Evolutionary conservation across 2,797 vertebrate genomes (phyloP), one percentile per base, ranked within the genome.

Genomic region (Coregonus ussuriensis): DNA sequence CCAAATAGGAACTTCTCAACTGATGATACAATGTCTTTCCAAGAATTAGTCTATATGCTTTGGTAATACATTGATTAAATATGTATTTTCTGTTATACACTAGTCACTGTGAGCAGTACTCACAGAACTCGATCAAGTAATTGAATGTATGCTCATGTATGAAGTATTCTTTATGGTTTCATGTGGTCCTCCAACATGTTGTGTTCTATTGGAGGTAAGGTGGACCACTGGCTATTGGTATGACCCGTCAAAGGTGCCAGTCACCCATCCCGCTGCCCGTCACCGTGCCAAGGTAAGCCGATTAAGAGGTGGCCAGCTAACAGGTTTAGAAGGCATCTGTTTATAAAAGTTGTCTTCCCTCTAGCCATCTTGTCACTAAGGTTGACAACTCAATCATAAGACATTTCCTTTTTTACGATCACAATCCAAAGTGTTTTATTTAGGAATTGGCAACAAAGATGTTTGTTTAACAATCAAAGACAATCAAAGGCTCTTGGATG

Each of bases 261-360:
- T 47, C 86, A 4, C 54, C 54, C 54, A 59, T 59, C 54, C 54
- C 54, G 21, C 59, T 62, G 84, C 86, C 91, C 84, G 88, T 92
- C 88, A 81, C 74, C 16, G 62, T 86, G 94, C 94, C 94, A 94
- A 81, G 80, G 88, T 94, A 95, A 94, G 93, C 94, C 89, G 93
- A 95, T 95, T 95, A 94, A 62, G 89, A 92, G 88, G 91, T 91
- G 91, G 91, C 85, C 85, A 88, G 91, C 91, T 93, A 93, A 91
- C 92, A 93, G 92, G 91, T 90, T 92, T 93, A 92, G 85, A 83
- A 83, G 89, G 91, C 94, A 94, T 94, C 93, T 94, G 94, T 85
- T 91, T 93, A 83, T 81, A 62, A 21, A 62, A 62, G 7, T 25
- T n/a, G n/a, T 59, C 59, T 25, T 62, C 82, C 83, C 68, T 77